These are phyloP conservation scores for Ridgeia piscesae DNA, from an alignment of 1,140 invertebrate genomes.

Conservation along the genomic window DNA sequence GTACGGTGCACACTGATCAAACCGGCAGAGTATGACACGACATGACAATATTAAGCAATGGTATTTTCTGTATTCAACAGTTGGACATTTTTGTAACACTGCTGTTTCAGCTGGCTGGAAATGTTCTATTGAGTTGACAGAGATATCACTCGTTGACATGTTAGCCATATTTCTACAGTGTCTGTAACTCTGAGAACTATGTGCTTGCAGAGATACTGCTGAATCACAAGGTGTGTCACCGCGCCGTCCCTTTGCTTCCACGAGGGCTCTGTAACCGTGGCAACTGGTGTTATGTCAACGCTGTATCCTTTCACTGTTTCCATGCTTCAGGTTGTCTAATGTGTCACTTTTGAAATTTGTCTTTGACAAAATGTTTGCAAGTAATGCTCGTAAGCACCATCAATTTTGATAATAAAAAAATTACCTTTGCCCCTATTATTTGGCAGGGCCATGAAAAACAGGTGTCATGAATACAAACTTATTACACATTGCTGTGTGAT, in stretches of 20 bases:
- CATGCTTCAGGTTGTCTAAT: slow-evolving; percentile 48
- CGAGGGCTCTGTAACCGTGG: slow-evolving; percentile 86
- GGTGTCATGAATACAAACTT: background rate
- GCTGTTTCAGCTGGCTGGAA: too few species aligned
- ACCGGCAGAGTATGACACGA: too few species aligned
- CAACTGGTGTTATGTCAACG: slow-evolving; percentile 96
- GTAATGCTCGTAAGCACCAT: background rate
- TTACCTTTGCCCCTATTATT: background rate
- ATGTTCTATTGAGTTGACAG: too few species aligned
- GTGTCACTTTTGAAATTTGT: background rate
- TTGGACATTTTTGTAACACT: too few species aligned
- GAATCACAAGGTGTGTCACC: slow-evolving; percentile 33
- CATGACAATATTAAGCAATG: too few species aligned
- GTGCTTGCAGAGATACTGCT: slow-evolving; percentile 35
- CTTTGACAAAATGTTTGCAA: background rate
- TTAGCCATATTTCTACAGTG: background rate
- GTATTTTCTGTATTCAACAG: too few species aligned
- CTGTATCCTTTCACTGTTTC: slow-evolving; percentile 64
- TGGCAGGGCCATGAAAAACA: background rate
- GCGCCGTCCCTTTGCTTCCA: slow-evolving; percentile 65
- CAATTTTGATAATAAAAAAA: background rate
- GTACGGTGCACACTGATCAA: too few species aligned
- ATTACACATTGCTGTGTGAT: background rate
- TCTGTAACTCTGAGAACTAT: background rate
- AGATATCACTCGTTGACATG: background rate